Evolutionary conservation across 2,797 vertebrate genomes (phyloP), one percentile per base, ranked within the genome.

Genomic region (Pampus argenteus): DNA sequence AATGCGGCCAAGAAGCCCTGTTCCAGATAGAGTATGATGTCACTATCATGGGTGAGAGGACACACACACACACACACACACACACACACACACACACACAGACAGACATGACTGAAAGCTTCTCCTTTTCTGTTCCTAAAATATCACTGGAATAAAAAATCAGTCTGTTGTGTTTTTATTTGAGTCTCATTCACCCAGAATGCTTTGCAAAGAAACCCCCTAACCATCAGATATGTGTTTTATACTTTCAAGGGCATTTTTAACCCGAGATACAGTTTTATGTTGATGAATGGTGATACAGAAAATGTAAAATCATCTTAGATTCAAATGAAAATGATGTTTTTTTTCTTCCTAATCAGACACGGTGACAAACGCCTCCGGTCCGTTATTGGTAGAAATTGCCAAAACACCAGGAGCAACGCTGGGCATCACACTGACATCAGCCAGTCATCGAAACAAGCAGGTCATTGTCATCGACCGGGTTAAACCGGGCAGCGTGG

Each of bases 21-120:
- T 97, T 98, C 90, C 97, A 97, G 90, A 96, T 98, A 0, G 98
- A 99, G 86, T 99, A 99, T 0, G 98, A 99, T 2, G 96, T 99
- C 85, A 93, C 95, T 15, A 94, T 97, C 68, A 97, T 98, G 91
- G 97, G 98, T 99, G 92, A 93, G 92, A 69, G 15, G 38, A 15
- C 56, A 75, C 34, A 65, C 50, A 66, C 54, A 49, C 28, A 71
- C 51, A 44, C 31, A 66, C 55, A 55, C 50, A 68, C 54, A 49
- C 49, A 42, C 45, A 45, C 51, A 56, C 26, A 55, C 52, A 47
- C 51, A 22, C 38, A 57, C 47, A 56, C 71, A 54, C 42, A 40
- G 9, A 48, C 15, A 47, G 28, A 56, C 49, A 29, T 8, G 10
- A 40, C 65, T 42, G 22, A 2, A 18, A 26, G 29, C 66, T 74